Base-by-base conservation (phyloP, 2,797 vertebrate genomes). In the Sebastes trivittatus region DNA sequence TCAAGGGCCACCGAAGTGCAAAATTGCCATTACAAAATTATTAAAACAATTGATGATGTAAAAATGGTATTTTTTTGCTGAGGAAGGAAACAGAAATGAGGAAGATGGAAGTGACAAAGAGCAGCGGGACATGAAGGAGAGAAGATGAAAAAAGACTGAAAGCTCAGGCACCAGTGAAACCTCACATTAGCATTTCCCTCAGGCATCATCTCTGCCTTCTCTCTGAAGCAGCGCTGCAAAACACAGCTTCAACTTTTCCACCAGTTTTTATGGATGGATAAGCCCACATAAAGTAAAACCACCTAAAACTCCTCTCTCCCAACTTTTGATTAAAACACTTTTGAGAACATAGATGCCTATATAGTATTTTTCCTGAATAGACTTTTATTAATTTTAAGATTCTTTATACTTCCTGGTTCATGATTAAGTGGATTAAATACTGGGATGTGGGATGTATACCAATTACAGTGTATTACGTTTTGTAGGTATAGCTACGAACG, bases 101-200 rank as follows among this genome's bases (percentile, higher is more conserved):
- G 58, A 67, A 16, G 49, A 46, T 8, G 13, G 60, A 69, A 63
- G 68, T 13, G 49, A 75, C 23, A 64, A 42, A 63, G 8, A 38
- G 56, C 14, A 7, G 54, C 2, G 55, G 11, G 63, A 67, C 14
- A 54, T 58, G 46, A 77, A 67, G 34, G 11, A 58, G 34, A 25
- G 18, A 29, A 63, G 34, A 76, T n/a, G 49, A 59, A 8, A 66
- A 58, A 67, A 42, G 38, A 11, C 36, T 67, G 75, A 46, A 59
- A 59, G 65, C 42, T 11, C 14, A 58, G 58, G 38, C 49, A 14
- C 6, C 56, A 62, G 71, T 29, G 67, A 77, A 79, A 58, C 5
- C 46, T 72, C 36, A 54, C 56, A 46, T 88, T 75, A 80, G 42
- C 66, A 60, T 87, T 75, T 84, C 54, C 86, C 72, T 46, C 63